Percentiles rank a stretch among this genome's conserved stretches.
Evolutionary conservation across 1,140 invertebrate species (phyloP).

Genomic region (Drosophila lini): DNA sequence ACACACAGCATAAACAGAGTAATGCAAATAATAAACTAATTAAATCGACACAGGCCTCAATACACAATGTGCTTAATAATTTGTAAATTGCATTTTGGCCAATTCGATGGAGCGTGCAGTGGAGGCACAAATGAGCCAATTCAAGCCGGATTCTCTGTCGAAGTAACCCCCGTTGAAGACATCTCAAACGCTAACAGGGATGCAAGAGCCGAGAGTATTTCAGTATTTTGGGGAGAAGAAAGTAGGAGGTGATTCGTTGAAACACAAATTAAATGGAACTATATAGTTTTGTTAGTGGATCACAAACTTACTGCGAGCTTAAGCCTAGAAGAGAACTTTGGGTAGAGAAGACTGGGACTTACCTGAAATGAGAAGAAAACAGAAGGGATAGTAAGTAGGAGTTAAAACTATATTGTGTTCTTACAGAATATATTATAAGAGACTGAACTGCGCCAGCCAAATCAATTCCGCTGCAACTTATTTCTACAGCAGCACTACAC

Average conservation of each 20-base stretch:
- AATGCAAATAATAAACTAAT: constrained; percentile 76
- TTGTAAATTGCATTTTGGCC: constrained; percentile 43
- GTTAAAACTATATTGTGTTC: neutral
- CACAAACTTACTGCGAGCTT: constrained; percentile 74
- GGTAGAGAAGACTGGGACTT: constrained; percentile 39
- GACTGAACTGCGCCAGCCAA: constrained; percentile 2
- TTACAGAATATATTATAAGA: neutral
- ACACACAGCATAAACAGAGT: constrained; percentile 19
- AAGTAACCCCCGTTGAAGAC: constrained; percentile 1
- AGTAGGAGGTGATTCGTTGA: neutral
- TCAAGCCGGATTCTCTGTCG: constrained; percentile 1
- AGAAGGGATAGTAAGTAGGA: neutral
- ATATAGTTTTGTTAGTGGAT: constrained; percentile 36
- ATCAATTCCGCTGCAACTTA: constrained; percentile 14
- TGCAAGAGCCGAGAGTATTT: constrained; percentile 2
- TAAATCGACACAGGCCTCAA: constrained; percentile 68
- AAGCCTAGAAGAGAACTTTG: constrained; percentile 29
- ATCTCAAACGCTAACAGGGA: constrained; percentile 28
- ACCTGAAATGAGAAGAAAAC: constrained; percentile 48
- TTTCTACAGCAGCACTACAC: constrained; percentile 8
- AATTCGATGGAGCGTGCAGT: constrained; percentile 25
- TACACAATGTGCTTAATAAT: constrained; percentile 61
- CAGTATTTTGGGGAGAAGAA: constrained; percentile 2
- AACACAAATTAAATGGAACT: constrained; percentile 8
- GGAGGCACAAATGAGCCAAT: constrained; percentile 20